A percentile compares a stretch with the other conserved stretches of the same genome.
Evolutionary conservation across 2,888 invertebrate genomes (phyloP).

Genomic region (Rugalucina vietnamica): DNA sequence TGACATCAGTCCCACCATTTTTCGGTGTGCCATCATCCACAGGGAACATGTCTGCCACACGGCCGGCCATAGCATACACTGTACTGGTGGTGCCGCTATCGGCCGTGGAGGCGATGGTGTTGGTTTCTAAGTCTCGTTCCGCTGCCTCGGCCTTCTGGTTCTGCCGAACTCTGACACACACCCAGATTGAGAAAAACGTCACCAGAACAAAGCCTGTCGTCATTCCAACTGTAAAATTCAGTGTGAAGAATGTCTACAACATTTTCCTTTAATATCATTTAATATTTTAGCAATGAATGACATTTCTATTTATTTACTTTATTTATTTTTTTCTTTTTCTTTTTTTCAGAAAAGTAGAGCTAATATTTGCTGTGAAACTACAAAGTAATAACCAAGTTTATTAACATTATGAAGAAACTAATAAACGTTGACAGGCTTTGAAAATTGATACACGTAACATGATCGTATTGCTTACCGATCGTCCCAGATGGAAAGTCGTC

Average conservation of each 20-base stretch:
- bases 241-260: not conserved
- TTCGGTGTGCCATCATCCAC: not conserved
- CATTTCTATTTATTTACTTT: not conserved
- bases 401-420: no score
- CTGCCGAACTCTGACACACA: not conserved
- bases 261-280: no score
- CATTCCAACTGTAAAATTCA: conserved; percentile 9
- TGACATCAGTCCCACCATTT: not conserved
- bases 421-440: no score
- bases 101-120: not conserved
- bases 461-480: not conserved
- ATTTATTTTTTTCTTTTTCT: no score
- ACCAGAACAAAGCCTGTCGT: not conserved
- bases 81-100: not conserved
- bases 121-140: not conserved
- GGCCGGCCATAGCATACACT: conserved; percentile 32
- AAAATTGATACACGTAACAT: no score
- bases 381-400: no score
- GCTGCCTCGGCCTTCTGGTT: not conserved
- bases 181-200: conserved; percentile 3
- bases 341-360: no score
- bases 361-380: no score
- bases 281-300: not conserved
- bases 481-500: not conserved
- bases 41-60: not conserved